Evolutionary conservation across 2,113 vertebrate genomes (phyloP).

Genomic region (Rhea americana): DNA sequence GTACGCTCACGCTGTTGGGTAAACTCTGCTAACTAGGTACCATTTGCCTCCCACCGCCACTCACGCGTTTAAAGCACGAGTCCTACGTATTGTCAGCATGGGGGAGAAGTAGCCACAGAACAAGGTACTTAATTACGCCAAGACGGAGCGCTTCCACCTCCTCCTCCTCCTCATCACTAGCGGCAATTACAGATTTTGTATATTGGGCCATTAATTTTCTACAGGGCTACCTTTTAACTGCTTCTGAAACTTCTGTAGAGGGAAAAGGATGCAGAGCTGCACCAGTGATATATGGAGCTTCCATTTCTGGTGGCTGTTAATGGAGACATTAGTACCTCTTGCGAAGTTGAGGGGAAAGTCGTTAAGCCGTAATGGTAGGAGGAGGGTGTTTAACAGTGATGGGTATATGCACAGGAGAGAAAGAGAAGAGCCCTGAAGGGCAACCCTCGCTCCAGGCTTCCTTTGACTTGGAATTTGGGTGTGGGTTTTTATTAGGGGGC

Average conservation of each 20-base stretch:
- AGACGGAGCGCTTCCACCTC: conserved; percentile 16
- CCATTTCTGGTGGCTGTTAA: conserved; percentile 54
- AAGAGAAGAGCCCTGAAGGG: background rate
- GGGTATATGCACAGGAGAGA: background rate
- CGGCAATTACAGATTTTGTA: conserved; percentile 57
- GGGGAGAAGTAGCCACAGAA: background rate
- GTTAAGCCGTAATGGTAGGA: conserved; percentile 43
- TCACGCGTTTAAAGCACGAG: rapidly evolving
- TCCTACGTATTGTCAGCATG: background rate
- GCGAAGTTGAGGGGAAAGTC: conserved; percentile 50
- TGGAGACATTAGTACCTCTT: conserved; percentile 53
- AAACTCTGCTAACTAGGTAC: background rate
- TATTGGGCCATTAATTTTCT: conserved; percentile 56
- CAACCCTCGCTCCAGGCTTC: background rate
- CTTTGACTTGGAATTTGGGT: background rate
- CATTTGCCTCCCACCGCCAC: background rate
- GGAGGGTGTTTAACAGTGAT: conserved; percentile 27
- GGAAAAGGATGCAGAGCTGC: background rate
- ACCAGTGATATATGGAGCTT: conserved; percentile 19
- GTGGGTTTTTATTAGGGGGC: background rate
- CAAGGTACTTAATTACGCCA: conserved; percentile 29
- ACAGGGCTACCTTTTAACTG: conserved; percentile 38
- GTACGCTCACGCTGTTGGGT: background rate
- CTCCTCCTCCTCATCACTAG: conserved; percentile 21
- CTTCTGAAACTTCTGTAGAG: conserved; percentile 35